These are phyloP conservation scores for Colletes latitarsis DNA, from an alignment of 1,140 invertebrate genomes.

Conservation along the genomic window DNA sequence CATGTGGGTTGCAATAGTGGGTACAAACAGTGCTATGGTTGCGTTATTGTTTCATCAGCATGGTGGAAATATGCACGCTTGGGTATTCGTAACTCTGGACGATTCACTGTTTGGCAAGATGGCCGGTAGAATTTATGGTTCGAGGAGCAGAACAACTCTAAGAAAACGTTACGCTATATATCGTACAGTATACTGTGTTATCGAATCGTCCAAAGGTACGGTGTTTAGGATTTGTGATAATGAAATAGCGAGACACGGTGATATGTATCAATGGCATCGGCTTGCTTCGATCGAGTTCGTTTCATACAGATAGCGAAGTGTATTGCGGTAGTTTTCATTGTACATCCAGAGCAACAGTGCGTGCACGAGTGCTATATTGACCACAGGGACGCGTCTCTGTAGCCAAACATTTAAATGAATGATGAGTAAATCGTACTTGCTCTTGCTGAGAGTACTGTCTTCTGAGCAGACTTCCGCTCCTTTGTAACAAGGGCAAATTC, in stretches of 20 bases:
- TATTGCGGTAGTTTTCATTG: constrained; percentile 8
- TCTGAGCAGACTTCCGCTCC: constrained; percentile 88
- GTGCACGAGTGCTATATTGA: constrained; percentile 44
- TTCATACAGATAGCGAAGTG: constrained; percentile 1
- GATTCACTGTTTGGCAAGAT: not conserved
- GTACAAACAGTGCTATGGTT: constrained; percentile 27
- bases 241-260: constrained; percentile 13
- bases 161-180: too few species aligned
- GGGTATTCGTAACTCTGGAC: constrained; percentile 11
- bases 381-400: constrained; percentile 13
- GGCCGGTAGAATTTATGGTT: not conserved
- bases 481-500: constrained; percentile 88
- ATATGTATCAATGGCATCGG: constrained; percentile 19
- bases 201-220: constrained; percentile 9
- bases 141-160: too few species aligned
- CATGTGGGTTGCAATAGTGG: constrained; percentile 23
- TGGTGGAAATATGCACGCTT: constrained; percentile 1
- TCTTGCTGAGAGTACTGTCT: constrained; percentile 95
- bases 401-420: constrained; percentile 45
- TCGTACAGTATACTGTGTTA: not conserved
- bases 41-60: constrained; percentile 18
- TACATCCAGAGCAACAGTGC: constrained; percentile 50
- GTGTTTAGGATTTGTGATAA: constrained; percentile 2
- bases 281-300: constrained; percentile 21
- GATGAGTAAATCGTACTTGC: constrained; percentile 75